A percentile compares a stretch with the other conserved stretches of the same genome.
phyloP scores from a whole-genome alignment of 2,888 invertebrate species.

The Plagodis pulveraria region DNA sequence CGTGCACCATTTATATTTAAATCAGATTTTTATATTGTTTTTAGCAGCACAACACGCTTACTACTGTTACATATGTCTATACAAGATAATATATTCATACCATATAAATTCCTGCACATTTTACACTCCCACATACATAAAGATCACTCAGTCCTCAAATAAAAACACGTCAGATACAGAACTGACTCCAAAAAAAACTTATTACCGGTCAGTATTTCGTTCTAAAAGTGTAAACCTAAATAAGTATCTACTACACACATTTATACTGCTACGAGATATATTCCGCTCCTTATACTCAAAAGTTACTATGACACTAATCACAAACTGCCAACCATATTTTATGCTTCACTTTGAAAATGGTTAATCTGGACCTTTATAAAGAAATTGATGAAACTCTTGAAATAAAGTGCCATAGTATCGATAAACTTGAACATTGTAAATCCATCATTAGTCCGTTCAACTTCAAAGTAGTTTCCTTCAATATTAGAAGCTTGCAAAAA shows the following conservation, averaged over 20 bases:
- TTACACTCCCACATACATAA: too few species aligned
- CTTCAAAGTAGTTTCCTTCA: not conserved
- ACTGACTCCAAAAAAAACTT: not conserved
- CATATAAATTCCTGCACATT: too few species aligned
- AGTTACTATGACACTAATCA: not conserved
- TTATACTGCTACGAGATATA: too few species aligned
- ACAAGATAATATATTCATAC: not conserved
- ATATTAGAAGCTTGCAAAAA: not conserved
- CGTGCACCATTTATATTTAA: not conserved
- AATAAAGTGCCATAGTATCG: not conserved
- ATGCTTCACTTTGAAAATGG: not conserved
- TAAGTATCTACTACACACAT: not conserved
- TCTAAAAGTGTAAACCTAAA: not conserved
- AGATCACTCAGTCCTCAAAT: too few species aligned
- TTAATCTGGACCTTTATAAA: not conserved
- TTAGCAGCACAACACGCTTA: too few species aligned
- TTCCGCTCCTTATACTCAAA: too few species aligned
- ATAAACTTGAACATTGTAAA: not conserved
- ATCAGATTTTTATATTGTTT: not conserved
- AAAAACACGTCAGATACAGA: too few species aligned
- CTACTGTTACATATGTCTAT: too few species aligned
- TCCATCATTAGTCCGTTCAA: not conserved
- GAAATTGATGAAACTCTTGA: slow-evolving; percentile 1
- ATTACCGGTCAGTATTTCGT: not conserved
- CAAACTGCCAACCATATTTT: not conserved